A percentile compares a stretch with the other conserved stretches of the same genome.
phyloP scores from a whole-genome alignment of 2,888 invertebrate species.

The Arrhopalites spinosus region DNA sequence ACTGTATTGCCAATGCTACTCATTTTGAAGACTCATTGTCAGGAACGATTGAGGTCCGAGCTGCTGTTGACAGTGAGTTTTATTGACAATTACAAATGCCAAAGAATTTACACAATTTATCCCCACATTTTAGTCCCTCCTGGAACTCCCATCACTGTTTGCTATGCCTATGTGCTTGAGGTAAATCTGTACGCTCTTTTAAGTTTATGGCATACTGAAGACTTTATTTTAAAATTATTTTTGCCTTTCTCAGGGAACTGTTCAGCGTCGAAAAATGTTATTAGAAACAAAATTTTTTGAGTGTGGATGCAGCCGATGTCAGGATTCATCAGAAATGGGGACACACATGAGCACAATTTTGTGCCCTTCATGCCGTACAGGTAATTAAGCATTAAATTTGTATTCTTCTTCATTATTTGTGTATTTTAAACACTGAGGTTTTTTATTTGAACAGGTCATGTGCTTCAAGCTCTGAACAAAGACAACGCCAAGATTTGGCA shows the following conservation, averaged over 20 bases:
- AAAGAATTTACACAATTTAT: no score
- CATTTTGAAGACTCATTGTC: slow-evolving; percentile 48
- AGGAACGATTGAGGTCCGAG: slow-evolving; percentile 49
- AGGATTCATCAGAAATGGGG: slow-evolving; percentile 44
- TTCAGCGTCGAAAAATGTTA: slow-evolving; percentile 48
- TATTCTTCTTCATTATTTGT: no score
- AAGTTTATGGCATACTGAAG: background rate
- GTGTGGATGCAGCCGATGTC: slow-evolving; percentile 47
- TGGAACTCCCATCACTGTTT: slow-evolving; percentile 46
- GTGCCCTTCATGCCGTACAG: slow-evolving; percentile 46
- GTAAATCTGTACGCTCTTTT: slow-evolving; percentile 20
- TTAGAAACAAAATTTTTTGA: slow-evolving; percentile 52
- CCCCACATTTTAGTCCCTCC: slow-evolving; percentile 39
- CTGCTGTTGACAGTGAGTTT: slow-evolving; percentile 45
- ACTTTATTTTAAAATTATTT: background rate
- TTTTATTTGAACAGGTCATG: background rate
- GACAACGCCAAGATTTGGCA: slow-evolving; percentile 44
- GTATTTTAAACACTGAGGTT: no score
- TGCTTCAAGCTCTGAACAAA: slow-evolving; percentile 39
- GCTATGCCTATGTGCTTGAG: slow-evolving; percentile 50
- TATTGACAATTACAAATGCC: no score
- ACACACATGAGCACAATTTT: slow-evolving; percentile 44
- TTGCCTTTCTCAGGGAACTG: slow-evolving; percentile 38
- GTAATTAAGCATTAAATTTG: slow-evolving; percentile 1
- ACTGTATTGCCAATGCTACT: slow-evolving; percentile 53